Base-by-base conservation (phyloP, 2,113 vertebrate species). In the Scomber scombrus region DNA sequence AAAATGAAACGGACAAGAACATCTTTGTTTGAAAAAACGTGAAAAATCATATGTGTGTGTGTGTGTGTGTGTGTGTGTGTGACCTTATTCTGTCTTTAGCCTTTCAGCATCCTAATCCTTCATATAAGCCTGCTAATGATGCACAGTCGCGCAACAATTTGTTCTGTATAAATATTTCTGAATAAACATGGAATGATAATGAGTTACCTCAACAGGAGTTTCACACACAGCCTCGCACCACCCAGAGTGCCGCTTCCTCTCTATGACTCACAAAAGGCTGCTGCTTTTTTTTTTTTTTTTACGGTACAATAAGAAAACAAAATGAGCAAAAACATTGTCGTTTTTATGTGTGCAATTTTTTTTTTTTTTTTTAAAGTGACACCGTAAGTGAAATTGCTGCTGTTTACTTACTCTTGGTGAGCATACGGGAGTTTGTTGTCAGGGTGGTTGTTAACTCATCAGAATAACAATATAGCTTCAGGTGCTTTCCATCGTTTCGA, bases 171-270 rank as follows among this genome's bases (percentile, higher is more conserved):
- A 51, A 43, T 56, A 14, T 69, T 52, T 62, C 11, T 8, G 40
- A 12, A 66, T 66, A 80, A 80, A 67, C 31, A 62, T 5, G 56
- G 19, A 31, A 49, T 43, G 55, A 71, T 78, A 57, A 68, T 46
- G 45, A 43, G 78, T 81, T 55, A 60, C 46, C 65, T 70, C 16
- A 7, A n/a, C 4, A 21, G 62, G 61, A 58, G 75, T 29, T 11
- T 60, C 23, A 43, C 49, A 40, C 19, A 14, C 23, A 66, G 29
- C n/a, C 52, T 3, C 3, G 9, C 34, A 64, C 43, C 63, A 40
- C 29, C 12, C 58, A 1, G 51, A 11, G 68, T 29, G 75, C 10
- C 8, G 23, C n/a, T 65, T 65, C 6, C 5, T 58, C 15, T 49
- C 51, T 56, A 16, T 67, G 40, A 64, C 71, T 64, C 31, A 71